Evolutionary conservation across 1,140 invertebrate genomes (phyloP), one percentile per base, ranked within the genome.

Genomic region (Mesaphorura yosii): DNA sequence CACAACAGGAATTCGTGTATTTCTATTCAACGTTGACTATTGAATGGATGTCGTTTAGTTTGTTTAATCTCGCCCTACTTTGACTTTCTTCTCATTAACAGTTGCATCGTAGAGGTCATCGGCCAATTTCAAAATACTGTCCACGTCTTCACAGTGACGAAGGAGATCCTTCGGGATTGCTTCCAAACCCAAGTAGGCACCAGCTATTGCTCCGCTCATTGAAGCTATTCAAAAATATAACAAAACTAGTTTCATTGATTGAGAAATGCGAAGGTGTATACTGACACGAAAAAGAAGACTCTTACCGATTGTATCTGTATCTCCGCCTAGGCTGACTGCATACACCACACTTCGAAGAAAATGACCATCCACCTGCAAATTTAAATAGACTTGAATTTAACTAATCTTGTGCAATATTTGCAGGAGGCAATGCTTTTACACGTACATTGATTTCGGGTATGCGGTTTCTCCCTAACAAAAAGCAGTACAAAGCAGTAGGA

Each of bases 121-220:
- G 15, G 69, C 74, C 26, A 78, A 53, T 53, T 67, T 49, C 31
- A 68, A 58, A 49, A 82, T 75, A 31, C 74, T 64, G 31, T 77
- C 66, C 1, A 72, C 69, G 42, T 68, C 70, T 73, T 86, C 83
- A 65, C 80, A 85, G 57, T 80, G 76, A 39, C 72, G 69, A 12
- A 78, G 66, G 50, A 84, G 65, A 55, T 69, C 68, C 41, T 68
- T 29, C 46, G 75, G 77, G 44, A 88, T 77, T 14, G 66, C 66
- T 26, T 77, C 72, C 52, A 78, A 69, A 6, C 84, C 84, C 63
- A 82, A 77, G 67, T 76, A 80, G 22, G 84, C 83, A 39, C 85
- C 85, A 49, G 78, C 76, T 51, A 87, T 80, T 20, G 81, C 78
- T 15, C 82, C 83, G 23, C 83, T 77, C 84, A 88, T 88, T 46